phyloP scores from a whole-genome alignment of 1,140 invertebrate species.

The Tetramorium simillimum region DNA sequence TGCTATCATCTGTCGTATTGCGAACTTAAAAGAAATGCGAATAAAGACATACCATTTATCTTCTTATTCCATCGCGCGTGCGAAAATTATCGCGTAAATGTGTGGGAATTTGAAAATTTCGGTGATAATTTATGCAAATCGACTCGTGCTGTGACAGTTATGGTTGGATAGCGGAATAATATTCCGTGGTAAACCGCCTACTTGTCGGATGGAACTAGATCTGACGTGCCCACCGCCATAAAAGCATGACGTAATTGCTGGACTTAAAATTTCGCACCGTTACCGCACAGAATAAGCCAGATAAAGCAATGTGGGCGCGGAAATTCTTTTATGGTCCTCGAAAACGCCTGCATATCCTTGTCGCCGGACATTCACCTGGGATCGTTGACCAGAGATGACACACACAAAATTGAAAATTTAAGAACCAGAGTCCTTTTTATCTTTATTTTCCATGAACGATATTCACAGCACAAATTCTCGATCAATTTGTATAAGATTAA shows the following conservation, averaged over 20 bases:
- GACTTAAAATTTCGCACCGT: conserved; percentile 25
- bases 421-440: not conserved
- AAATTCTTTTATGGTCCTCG: conserved; percentile 2
- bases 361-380: conserved; percentile 29
- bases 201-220: conserved; percentile 23
- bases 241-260: conserved; percentile 27
- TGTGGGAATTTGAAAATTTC: conserved; percentile 36
- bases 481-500: not conserved
- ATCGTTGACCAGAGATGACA: conserved; percentile 21
- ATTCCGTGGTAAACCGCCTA: not conserved
- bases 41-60: not conserved
- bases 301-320: conserved; percentile 21
- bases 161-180: not conserved
- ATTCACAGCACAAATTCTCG: not conserved
- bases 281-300: not conserved
- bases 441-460: not conserved
- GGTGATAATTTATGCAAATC: conserved; percentile 17
- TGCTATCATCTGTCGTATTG: not conserved
- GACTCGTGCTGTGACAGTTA: not conserved
- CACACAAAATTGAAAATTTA: conserved; percentile 13
- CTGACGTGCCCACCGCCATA: not conserved
- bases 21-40: not conserved
- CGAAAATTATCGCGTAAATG: conserved; percentile 6
- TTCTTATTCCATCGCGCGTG: not conserved
- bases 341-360: conserved; percentile 16